Base-by-base conservation (phyloP, 2,888 invertebrate genomes). In the Cyaniris semiargus region DNA sequence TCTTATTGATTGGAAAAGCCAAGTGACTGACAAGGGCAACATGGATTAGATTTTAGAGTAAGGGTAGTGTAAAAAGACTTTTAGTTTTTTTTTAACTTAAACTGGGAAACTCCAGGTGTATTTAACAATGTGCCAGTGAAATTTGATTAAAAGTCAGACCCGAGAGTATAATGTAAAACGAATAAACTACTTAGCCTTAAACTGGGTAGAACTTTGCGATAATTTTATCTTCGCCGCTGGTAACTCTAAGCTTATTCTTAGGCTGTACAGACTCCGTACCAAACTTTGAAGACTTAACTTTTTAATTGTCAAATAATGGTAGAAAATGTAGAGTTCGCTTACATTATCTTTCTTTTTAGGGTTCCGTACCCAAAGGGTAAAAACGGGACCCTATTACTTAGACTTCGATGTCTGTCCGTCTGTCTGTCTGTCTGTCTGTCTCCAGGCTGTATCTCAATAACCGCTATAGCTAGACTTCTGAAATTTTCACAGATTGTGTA, bases 71-170 rank as follows among this genome's bases (percentile, higher is more conserved):
- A 48, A 48, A 48, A 3, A 15, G 48, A 15, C 44, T 44, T 5
- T 31, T 44, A 10, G 10, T 44, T 44, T 48, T 48, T 15, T 48
- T 2, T 53, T 5, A 53, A 53, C 53, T 53, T 53, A 15, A 53
- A 53, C 53, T 53, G 4, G 5, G 53, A 53, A 53, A 53, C 53
- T 53, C 8, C 60, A 60, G 23, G 58, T 23, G 13, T 60, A 23
- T 60, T 60, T 60, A 23, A 60, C 60, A 66, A 31, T 66, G 66
- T 10, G 66, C 27, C 5, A 66, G 66, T 66, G 1, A 0, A 60
- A 66, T 66, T 66, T 15, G 27, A 31, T 66, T 66, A 31, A 66
- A 66, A 27, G 66, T 66, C 66, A 66, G 66, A 66, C n/a, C 60
- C 3, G 21, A 23, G 1, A 23, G 31, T 31, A 66, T 66, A 66